Conservation (phyloP, 2,113 vertebrate genomes). For the Chaetops frenatus region DNA sequence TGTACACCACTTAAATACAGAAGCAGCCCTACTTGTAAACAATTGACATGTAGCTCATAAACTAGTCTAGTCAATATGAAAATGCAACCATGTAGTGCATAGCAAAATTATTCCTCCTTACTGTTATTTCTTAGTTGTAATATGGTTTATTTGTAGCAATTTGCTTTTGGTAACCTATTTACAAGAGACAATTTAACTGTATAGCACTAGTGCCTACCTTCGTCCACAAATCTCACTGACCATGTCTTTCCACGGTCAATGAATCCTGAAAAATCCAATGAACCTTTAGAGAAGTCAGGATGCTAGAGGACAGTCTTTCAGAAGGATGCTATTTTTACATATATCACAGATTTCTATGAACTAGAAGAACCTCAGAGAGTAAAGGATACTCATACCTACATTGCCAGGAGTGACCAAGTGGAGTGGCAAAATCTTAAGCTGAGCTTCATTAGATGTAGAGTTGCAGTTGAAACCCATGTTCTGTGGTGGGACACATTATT, state of each 20-base stretch:
- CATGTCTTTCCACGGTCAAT: not conserved
- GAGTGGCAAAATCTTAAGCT: not conserved
- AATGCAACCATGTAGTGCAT: not conserved
- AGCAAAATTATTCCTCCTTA: not conserved
- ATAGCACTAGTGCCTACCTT: not conserved
- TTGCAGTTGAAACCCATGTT: not conserved
- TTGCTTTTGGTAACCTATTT: not conserved
- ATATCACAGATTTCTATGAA: not conserved
- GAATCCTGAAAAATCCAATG: not conserved
- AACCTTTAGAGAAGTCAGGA: not conserved
- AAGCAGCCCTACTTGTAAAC: conserved; percentile 7
- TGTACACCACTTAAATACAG: not conserved
- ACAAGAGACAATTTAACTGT: not conserved
- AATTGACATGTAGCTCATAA: conserved; percentile 5
- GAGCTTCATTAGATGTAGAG: not conserved
- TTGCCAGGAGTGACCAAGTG: not conserved
- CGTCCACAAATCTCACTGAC: not conserved
- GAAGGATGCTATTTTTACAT: not conserved
- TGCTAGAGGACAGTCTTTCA: not conserved
- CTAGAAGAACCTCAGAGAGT: not conserved
- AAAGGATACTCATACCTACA: not conserved
- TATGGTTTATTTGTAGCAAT: not conserved
- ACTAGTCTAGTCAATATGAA: conserved; percentile 47
- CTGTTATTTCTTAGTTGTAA: not conserved
- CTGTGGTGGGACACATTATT: not conserved